Conservation (phyloP, 37 sponge, comb jelly and placozoan genomes). For the Bolinopsis microptera region DNA sequence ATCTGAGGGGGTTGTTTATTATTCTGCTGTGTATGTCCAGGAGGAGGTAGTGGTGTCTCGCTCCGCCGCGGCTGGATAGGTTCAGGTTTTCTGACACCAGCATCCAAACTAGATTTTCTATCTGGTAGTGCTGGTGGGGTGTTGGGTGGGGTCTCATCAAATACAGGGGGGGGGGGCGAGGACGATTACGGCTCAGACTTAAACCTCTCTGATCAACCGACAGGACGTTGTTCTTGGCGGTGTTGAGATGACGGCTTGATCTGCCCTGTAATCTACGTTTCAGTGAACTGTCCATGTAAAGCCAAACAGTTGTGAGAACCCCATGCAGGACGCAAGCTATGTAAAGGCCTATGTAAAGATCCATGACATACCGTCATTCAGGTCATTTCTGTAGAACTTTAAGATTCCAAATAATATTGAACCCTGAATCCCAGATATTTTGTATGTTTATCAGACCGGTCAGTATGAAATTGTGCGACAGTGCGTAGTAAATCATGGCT, state of each 20-base stretch:
- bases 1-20: no score
- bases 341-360: neutral
- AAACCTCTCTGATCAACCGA: neutral
- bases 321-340: neutral
- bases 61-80: no score
- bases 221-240: neutral
- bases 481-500: no score
- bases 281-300: neutral
- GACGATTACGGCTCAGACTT: neutral
- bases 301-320: neutral
- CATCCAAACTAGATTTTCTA: neutral
- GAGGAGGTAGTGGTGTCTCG: no score
- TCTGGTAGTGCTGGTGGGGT: neutral
- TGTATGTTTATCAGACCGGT: neutral
- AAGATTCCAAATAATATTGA: neutral
- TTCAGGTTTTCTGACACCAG: neutral
- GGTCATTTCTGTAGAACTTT: neutral
- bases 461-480: neutral
- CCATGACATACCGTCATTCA: neutral
- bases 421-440: conserved; percentile 28
- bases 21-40: no score
- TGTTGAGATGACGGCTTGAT: neutral
- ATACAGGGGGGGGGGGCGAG: neutral
- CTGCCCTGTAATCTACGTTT: neutral
- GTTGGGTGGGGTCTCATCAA: neutral